Evolutionary conservation across 2,797 vertebrate genomes (phyloP), one percentile per base, ranked within the genome.

Genomic region (Euthynnus affinis): DNA sequence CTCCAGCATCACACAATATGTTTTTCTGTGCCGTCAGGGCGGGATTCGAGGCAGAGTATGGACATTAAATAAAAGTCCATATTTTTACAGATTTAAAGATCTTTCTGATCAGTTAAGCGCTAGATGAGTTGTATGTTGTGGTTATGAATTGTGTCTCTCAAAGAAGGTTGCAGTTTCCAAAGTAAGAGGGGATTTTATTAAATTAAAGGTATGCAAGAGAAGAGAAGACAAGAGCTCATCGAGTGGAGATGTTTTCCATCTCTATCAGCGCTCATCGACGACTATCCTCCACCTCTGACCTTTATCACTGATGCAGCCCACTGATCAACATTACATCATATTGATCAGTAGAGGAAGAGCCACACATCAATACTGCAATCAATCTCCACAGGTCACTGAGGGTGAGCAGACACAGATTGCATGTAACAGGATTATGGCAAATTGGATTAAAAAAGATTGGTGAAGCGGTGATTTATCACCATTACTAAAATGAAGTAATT

Each of bases 321-420:
- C 59, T 72, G 79, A 86, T 87, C 82, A 66, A 73, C 82, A 63
- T 67, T 63, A 77, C 60, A 62, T 42, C 62, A 52, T 70, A 89
- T 80, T 76, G 87, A 90, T 89, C 73, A 79, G 77, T 25, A 48
- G 84, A 80, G 75, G 76, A 81, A 71, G 77, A 81, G 62, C 37
- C 27, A 15, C 32, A 71, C 74, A 13, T 88, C 87, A 49, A 86
- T 86, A 61, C 68, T 5, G 20, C 37, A 27, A 89, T 89, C 83
- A 76, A 84, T 85, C 82, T 61, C 40, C 61, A 40, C 6, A 78
- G 82, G 83, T 88, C 88, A 86, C 65, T 18, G 63, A 84, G 62
- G 81, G 34, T 52, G 51, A 23, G 37, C 6, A 58, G 22, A 71
- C 66, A 79, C 79, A 86, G 22, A 82, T 37, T 59, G 63, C 64